These are phyloP conservation scores for Candoia aspera DNA, from an alignment of 2,113 vertebrate species.

Conservation along the genomic window DNA sequence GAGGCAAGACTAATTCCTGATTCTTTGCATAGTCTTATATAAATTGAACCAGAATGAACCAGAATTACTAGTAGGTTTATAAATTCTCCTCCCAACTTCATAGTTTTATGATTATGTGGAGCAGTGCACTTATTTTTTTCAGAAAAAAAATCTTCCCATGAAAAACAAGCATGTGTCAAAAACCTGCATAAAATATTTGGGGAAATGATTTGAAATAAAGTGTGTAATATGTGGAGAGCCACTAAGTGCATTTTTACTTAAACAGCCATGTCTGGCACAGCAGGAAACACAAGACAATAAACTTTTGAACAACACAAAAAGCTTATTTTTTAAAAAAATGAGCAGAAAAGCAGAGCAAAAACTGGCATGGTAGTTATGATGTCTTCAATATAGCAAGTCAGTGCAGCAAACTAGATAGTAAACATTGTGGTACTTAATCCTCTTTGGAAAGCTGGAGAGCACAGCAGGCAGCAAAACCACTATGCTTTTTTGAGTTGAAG, in stretches of 20 bases:
- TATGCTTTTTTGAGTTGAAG: conserved; percentile 21
- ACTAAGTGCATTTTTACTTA: conserved; percentile 8
- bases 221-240: neutral
- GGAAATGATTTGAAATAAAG: conserved; percentile 9
- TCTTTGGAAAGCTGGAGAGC: conserved; percentile 23
- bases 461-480: conserved; percentile 17
- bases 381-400: conserved; percentile 19
- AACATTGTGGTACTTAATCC: conserved; percentile 29
- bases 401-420: conserved; percentile 10
- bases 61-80: neutral
- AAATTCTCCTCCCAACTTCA: neutral
- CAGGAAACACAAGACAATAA: conserved; percentile 10
- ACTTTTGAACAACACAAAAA: conserved; percentile 21
- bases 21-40: neutral
- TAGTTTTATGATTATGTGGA: neutral
- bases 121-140: neutral
- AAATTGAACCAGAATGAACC: neutral
- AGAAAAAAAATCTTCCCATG: neutral
- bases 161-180: conserved; percentile 1
- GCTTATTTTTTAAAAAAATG: conserved; percentile 11
- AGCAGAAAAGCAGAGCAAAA: neutral
- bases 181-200: neutral
- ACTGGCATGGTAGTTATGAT: neutral
- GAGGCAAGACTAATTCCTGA: neutral
- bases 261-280: conserved; percentile 5